These are phyloP conservation scores for Triplophysa tibetana DNA, from an alignment of 2,113 vertebrate species.

Conservation along the genomic window DNA sequence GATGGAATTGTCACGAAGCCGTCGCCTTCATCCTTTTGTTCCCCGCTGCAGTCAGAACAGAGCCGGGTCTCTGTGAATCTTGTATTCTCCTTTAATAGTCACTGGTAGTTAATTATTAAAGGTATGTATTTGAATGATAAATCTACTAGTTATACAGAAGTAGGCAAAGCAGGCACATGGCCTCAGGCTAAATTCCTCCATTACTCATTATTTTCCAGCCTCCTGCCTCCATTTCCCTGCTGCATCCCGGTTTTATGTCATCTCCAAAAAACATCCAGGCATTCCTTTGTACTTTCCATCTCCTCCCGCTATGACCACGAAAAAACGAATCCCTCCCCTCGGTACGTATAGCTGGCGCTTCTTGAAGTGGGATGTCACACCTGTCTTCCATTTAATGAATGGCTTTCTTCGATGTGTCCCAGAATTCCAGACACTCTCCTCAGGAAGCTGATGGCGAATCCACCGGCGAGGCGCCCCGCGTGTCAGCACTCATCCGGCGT, in stretches of 20 bases:
- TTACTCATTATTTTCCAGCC: slow-evolving; percentile 99
- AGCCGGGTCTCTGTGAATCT: slow-evolving; percentile 85
- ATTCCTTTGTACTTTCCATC: slow-evolving; percentile 95
- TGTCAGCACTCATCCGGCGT: slow-evolving; percentile 97
- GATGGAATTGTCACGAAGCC: slow-evolving; percentile 72
- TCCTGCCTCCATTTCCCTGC: slow-evolving; percentile 94
- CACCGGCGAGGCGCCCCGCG: slow-evolving; percentile 82
- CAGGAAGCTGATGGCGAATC: slow-evolving; percentile 92
- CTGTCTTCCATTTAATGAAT: slow-evolving; percentile 99
- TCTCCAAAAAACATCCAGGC: slow-evolving; percentile 90
- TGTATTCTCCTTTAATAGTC: slow-evolving; percentile 98
- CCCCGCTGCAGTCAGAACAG: slow-evolving; percentile 79
- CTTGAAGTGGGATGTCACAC: slow-evolving; percentile 99
- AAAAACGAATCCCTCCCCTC: slow-evolving; percentile 78
- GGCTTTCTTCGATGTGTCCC: slow-evolving; percentile 97
- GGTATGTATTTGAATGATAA: slow-evolving; percentile 99
- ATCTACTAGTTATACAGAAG: slow-evolving; percentile 99
- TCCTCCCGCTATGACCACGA: slow-evolving; percentile 89
- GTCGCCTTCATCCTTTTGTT: slow-evolving; percentile 81
- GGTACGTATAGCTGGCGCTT: slow-evolving; percentile 91
- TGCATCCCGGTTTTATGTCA: slow-evolving; percentile 92
- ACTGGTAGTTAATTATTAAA: slow-evolving; percentile 99
- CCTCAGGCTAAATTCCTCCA: slow-evolving; percentile 98
- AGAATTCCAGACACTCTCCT: slow-evolving; percentile 92
- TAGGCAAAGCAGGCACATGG: slow-evolving; percentile 99